phyloP scores from a whole-genome alignment of 2,888 invertebrate species.

The Pristionchus maxplancki region DNA sequence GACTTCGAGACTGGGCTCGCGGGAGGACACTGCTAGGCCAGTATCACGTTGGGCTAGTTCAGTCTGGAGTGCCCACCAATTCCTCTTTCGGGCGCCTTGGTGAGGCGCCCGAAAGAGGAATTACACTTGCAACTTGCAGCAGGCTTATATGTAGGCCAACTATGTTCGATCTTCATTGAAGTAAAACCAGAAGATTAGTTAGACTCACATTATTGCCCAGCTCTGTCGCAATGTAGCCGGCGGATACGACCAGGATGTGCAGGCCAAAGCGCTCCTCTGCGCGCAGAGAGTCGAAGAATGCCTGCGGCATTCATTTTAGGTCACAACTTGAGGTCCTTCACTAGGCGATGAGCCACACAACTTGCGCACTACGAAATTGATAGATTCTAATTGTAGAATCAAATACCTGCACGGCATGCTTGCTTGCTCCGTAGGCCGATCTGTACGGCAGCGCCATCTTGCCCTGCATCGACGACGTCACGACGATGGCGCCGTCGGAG shows the following conservation, averaged over 20 bases:
- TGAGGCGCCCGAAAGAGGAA: too few relatives aligned
- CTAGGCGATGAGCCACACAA: too few relatives aligned
- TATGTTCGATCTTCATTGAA: too few relatives aligned
- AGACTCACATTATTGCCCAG: conserved; percentile 82
- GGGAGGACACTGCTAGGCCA: too few relatives aligned
- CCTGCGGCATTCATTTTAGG: conserved; percentile 80
- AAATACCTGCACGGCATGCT: conserved; percentile 73
- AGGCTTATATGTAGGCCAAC: too few relatives aligned
- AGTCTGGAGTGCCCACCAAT: too few relatives aligned
- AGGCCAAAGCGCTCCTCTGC: conserved; percentile 87
- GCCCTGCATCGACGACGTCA: conserved; percentile 89
- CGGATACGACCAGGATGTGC: conserved; percentile 90
- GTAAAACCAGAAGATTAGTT: too few relatives aligned
- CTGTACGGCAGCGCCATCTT: conserved; percentile 89
- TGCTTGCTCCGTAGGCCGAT: conserved; percentile 79
- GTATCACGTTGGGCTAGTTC: too few relatives aligned
- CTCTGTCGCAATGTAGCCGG: conserved; percentile 91
- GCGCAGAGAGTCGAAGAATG: conserved; percentile 91
- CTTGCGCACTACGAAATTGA: too few relatives aligned
- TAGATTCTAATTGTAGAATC: background rate
- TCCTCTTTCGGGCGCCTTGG: too few relatives aligned
- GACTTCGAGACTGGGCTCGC: too few relatives aligned
- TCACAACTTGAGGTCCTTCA: background rate
- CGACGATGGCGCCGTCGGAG: conserved; percentile 81
- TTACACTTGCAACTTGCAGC: too few relatives aligned